A percentile compares a stretch with the other conserved stretches of the same genome.
phyloP scores from a whole-genome alignment of 2,113 vertebrate genomes.

The Pavo muticus region DNA sequence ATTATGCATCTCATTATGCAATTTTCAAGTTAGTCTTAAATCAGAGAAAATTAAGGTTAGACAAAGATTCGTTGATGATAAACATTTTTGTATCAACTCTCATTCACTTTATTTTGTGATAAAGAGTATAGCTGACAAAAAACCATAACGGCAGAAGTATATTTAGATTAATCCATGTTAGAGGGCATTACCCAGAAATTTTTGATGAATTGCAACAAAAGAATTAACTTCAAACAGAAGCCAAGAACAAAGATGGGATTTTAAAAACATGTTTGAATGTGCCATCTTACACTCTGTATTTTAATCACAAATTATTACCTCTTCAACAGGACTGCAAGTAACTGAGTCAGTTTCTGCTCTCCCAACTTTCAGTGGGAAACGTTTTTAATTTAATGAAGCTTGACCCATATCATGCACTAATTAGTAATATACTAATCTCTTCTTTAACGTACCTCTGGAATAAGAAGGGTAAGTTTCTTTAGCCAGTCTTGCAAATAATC shows the following conservation, averaged over 20 bases:
- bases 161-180: background rate
- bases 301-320: background rate
- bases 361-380: background rate
- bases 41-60: background rate
- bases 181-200: background rate
- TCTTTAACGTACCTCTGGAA: constrained; percentile 89
- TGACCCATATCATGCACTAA: background rate
- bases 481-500: constrained; percentile 98
- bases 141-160: background rate
- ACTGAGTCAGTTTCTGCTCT: background rate
- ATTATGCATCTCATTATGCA: background rate
- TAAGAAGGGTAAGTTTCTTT: constrained; percentile 95
- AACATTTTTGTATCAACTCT: background rate
- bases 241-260: background rate
- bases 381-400: background rate
- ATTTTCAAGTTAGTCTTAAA: background rate
- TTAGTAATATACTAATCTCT: background rate
- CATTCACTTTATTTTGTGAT: background rate
- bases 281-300: background rate
- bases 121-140: background rate
- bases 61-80: background rate
- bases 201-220: background rate
- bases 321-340: background rate
- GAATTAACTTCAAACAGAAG: background rate
- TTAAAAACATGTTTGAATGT: background rate